Conservation (phyloP, 2,888 invertebrate genomes). For the Yponomeuta malinellus region DNA sequence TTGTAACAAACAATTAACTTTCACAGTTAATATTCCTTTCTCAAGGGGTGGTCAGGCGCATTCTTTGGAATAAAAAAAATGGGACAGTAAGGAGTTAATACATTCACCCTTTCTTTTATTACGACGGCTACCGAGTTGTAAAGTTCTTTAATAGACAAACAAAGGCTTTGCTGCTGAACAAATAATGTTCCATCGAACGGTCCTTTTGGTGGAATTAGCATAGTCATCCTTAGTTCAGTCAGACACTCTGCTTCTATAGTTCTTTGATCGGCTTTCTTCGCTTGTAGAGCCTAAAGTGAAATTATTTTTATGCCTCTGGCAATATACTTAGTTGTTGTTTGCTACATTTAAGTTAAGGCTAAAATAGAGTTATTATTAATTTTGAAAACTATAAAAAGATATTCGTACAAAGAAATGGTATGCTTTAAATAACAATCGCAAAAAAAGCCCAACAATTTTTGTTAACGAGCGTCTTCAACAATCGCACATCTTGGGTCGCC, state of each 20-base stretch:
- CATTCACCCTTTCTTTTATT: slow-evolving; percentile 49
- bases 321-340: neutral
- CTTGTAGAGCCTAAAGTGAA: neutral
- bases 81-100: slow-evolving; percentile 35
- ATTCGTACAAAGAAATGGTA: neutral
- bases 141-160: slow-evolving; percentile 30
- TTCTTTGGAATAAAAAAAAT: slow-evolving; percentile 22
- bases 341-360: neutral
- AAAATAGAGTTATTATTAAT: neutral
- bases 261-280: neutral
- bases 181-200: slow-evolving; percentile 11
- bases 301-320: neutral
- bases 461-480: slow-evolving; percentile 24
- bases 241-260: neutral
- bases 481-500: slow-evolving; percentile 43
- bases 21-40: slow-evolving; percentile 19
- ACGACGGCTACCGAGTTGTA: slow-evolving; percentile 55
- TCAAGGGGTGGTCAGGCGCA: slow-evolving; percentile 42
- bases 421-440: slow-evolving; percentile 1
- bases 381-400: neutral
- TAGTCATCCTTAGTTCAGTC: neutral
- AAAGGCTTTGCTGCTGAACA: slow-evolving; percentile 34
- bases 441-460: neutral
- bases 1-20: slow-evolving; percentile 13
- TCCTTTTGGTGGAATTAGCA: slow-evolving; percentile 6